A percentile compares a stretch with the other conserved stretches of the same genome.
These are phyloP conservation scores for Coptodon bakossiorum DNA, from an alignment of 2,113 vertebrate species.

Conservation along the genomic window DNA sequence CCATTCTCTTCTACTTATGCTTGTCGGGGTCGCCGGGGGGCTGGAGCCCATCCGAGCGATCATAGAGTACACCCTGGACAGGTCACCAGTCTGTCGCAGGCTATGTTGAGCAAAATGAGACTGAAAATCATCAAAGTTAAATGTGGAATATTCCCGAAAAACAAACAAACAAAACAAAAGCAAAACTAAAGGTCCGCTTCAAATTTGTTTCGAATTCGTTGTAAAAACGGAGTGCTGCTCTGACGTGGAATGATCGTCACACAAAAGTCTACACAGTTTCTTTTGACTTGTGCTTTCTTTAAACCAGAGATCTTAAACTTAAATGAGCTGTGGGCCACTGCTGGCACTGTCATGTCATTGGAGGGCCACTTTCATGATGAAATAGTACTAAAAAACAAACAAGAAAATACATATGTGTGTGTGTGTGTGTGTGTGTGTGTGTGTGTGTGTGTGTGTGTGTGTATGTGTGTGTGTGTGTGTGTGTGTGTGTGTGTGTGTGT, in stretches of 20 bases:
- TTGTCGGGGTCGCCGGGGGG: not conserved
- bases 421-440: accelerated
- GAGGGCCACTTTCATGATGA: no score
- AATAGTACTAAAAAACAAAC: no score
- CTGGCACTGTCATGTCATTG: no score
- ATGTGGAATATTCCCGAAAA: not conserved
- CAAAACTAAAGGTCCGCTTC: not conserved
- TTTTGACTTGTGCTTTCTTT: not conserved
- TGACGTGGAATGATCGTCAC: not conserved
- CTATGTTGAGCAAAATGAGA: not conserved
- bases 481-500: no score
- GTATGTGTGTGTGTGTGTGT: no score
- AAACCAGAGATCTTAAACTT: no score
- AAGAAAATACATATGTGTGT: no score
- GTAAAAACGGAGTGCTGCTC: not conserved
- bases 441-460: no score
- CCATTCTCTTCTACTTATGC: not conserved
- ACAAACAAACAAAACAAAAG: not conserved
- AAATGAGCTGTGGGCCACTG: no score
- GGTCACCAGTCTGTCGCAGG: not conserved
- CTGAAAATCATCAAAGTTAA: not conserved
- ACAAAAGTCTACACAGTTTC: not conserved
- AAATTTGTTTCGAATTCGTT: not conserved
- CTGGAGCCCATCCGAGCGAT: not conserved
- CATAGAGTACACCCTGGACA: not conserved